A percentile compares a stretch with the other conserved stretches of the same genome.
Evolutionary conservation across 2,888 invertebrate species (phyloP).

Genomic region (Andrena trimmerana): DNA sequence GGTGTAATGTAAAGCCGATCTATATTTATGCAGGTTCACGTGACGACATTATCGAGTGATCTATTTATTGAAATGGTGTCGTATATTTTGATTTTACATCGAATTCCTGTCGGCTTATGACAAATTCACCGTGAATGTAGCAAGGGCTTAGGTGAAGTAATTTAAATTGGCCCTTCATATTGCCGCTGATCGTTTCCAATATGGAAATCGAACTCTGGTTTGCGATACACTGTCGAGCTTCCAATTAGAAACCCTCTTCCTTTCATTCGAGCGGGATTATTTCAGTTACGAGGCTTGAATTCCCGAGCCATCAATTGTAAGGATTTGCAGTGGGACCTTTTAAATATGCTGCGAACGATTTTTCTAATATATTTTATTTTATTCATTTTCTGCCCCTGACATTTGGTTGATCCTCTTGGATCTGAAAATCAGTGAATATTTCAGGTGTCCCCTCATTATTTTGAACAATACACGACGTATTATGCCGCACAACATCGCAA

Average conservation of each 20-base stretch:
- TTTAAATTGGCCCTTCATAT: conserved; percentile 37
- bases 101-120: conserved; percentile 26
- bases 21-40: conserved; percentile 13
- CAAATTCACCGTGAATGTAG: conserved; percentile 34
- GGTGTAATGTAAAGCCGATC: neutral
- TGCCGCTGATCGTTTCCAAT: conserved; percentile 10
- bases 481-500: neutral
- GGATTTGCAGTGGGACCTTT: neutral
- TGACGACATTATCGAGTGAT: conserved; percentile 34
- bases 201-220: conserved; percentile 32
- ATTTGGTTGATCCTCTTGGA: too few species aligned
- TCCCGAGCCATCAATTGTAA: neutral
- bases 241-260: conserved; percentile 24
- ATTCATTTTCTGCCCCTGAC: neutral
- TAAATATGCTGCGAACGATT: neutral
- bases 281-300: neutral
- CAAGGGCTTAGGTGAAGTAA: conserved; percentile 35
- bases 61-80: conserved; percentile 27
- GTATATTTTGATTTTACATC: conserved; percentile 44
- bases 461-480: neutral
- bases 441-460: too few species aligned
- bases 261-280: conserved; percentile 1
- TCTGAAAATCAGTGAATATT: too few species aligned
- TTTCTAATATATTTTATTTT: neutral
- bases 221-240: conserved; percentile 20